Conservation (phyloP, 2,113 vertebrate species). For the Macaca nemestrina region DNA sequence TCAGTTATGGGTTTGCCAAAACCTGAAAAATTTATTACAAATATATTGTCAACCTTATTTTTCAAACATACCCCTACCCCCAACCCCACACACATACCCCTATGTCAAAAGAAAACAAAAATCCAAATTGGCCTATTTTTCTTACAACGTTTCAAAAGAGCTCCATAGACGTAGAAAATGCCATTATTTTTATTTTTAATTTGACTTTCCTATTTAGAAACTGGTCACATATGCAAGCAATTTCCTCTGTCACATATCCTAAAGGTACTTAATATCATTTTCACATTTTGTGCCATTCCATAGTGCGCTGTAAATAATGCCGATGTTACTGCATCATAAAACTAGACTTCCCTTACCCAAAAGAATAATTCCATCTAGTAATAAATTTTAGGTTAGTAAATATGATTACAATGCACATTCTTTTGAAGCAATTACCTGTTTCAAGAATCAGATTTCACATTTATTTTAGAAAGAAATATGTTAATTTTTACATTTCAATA, state of each 20-base stretch:
- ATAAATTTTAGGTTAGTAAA: conserved; percentile 34
- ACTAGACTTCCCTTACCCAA: not conserved
- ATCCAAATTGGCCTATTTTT: not conserved
- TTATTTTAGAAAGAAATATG: not conserved
- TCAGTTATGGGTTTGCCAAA: not conserved
- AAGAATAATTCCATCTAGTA: not conserved
- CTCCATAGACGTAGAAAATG: not conserved
- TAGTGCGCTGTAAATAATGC: conserved; percentile 28
- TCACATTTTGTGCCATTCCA: conserved; percentile 45
- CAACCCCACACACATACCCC: not conserved
- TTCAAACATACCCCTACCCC: not conserved
- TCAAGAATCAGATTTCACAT: not conserved
- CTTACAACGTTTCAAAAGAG: not conserved
- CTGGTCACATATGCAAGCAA: not conserved
- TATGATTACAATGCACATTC: not conserved
- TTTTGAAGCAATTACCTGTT: conserved; percentile 11
- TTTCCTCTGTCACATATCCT: not conserved
- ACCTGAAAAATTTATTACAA: not conserved
- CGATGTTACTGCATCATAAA: not conserved
- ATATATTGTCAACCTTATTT: not conserved
- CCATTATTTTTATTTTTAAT: conserved; percentile 4
- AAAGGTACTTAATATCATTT: conserved; percentile 38
- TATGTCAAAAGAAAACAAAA: not conserved
- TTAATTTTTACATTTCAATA: not conserved
- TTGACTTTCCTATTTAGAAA: conserved; percentile 35